Base-by-base conservation (phyloP, 2,797 vertebrate species). In the Leptodactylus fallax region DNA sequence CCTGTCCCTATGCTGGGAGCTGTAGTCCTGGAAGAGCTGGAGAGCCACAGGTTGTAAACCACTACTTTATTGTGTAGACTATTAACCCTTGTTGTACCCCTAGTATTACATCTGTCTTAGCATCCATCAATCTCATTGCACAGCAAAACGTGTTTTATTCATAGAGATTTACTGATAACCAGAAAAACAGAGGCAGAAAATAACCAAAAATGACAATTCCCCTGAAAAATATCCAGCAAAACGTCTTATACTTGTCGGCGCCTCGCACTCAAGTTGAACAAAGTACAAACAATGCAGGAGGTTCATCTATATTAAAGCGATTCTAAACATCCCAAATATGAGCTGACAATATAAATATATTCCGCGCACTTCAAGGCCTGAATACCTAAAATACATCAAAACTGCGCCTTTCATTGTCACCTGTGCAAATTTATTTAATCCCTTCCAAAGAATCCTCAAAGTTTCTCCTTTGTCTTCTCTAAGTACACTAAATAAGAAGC, bases 351-450 rank as follows among this genome's bases (percentile, higher is more conserved):
- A 76, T 65, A 51, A 85, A 65, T 67, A 25, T 79, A 85, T 78
- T 85, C n/a, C 17, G 17, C 16, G 7, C 65, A 53, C 80, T 53
- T 55, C 23, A 85, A 67, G 47, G 84, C 45, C 21, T 17, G 36
- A 36, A 67, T 17, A 67, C 77, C 17, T 45, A 80, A 55, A 86
- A 86, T 23, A 56, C 63, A 79, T 80, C 63, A 86, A 69, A 79
- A 6, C 12, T 11, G 47, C 47, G 27, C 9, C 27, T 86, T 79
- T 79, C 58, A 79, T 65, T 86, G 76, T 79, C 85, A 86, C 61
- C 45, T 86, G 85, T 71, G 61, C 77, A 86, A 69, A 86, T 86
- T 63, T 86, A 49, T 86, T 86, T 79, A 79, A 86, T 86, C 76
- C 85, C 25, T 58, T 86, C 63, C 61, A 17, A 53, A 58, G 77